phyloP scores from a whole-genome alignment of 2,888 invertebrate species.

The Acronicta alni region DNA sequence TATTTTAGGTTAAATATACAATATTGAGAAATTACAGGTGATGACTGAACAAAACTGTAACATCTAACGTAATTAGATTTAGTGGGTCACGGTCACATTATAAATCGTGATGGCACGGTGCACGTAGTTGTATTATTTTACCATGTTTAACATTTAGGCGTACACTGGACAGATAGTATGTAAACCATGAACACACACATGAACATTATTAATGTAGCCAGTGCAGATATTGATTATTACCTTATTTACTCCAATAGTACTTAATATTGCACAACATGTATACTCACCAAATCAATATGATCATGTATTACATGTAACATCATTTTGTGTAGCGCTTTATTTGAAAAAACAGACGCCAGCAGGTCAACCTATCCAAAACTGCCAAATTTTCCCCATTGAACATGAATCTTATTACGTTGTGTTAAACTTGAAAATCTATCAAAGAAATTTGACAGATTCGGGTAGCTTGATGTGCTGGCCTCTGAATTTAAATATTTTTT shows the following conservation, averaged over 20 bases:
- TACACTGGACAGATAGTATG: slow-evolving; percentile 14
- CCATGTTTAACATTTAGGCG: slow-evolving; percentile 36
- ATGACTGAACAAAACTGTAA: slow-evolving; percentile 67
- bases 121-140: slow-evolving; percentile 74
- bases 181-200: slow-evolving; percentile 18
- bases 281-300: slow-evolving; percentile 17
- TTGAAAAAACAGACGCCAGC: too few relatives aligned
- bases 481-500: slow-evolving; percentile 29
- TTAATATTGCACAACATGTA: slow-evolving; percentile 36
- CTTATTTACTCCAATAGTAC: slow-evolving; percentile 32
- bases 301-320: slow-evolving; percentile 1
- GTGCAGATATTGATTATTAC: slow-evolving; percentile 25
- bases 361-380: too few relatives aligned
- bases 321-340: slow-evolving; percentile 38
- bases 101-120: slow-evolving; percentile 80
- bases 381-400: too few relatives aligned
- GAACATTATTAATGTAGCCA: slow-evolving; percentile 31
- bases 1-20: slow-evolving; percentile 81
- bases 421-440: too few relatives aligned
- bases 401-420: too few relatives aligned
- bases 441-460: too few relatives aligned
- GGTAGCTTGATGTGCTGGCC: too few relatives aligned
- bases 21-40: slow-evolving; percentile 64
- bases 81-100: slow-evolving; percentile 70
- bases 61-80: slow-evolving; percentile 69